Evolutionary conservation across 1,140 invertebrate genomes (phyloP), one percentile per base, ranked within the genome.

Genomic region (Carcinoscorpius rotundicauda): DNA sequence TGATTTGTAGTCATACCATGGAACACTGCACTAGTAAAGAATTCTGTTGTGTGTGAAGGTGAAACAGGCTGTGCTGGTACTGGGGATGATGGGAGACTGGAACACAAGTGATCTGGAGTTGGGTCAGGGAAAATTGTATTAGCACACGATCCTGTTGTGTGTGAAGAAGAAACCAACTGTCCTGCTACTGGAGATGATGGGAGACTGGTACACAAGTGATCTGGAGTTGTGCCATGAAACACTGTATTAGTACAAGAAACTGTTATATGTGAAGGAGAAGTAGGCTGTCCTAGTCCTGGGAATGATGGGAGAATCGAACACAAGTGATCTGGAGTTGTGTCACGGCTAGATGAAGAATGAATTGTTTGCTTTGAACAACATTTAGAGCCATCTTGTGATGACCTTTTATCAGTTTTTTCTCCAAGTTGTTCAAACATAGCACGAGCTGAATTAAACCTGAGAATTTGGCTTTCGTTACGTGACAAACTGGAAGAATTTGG

Each of bases 371-470:
- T 29, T 29, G 29, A 29, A 29, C 29, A 29, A 29, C 29, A 29
- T 29, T 29, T 29, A 29, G 58, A 6, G 51, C 48, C 6, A 50
- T 60, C 55, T n/a, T 49, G 51, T 64, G 51, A 59, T 4, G 55
- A 58, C 9, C 65, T 56, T 49, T 68, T 52, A 53, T 67, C 70
- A 49, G 58, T 71, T 63, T 76, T 72, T 58, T 75, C 73, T 49
- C 91, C 91, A 64, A 96, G 80, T 73, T 93, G 92, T 76, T 95
- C 92, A 77, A 97, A 96, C 49, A 97, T 81, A 49, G 92, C 92
- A 52, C 91, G 80, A 1, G 93, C 93, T 76, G 88, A 92, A 74
- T 94, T 94, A 77, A 97, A 96, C 60, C 93, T 79, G 11, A 89
- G 86, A 68, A 92, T 84, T 75, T 93, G 89, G 68, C 89, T 91